phyloP scores from a whole-genome alignment of 1,140 invertebrate species.

The Trichomalopsis sarcophagae region DNA sequence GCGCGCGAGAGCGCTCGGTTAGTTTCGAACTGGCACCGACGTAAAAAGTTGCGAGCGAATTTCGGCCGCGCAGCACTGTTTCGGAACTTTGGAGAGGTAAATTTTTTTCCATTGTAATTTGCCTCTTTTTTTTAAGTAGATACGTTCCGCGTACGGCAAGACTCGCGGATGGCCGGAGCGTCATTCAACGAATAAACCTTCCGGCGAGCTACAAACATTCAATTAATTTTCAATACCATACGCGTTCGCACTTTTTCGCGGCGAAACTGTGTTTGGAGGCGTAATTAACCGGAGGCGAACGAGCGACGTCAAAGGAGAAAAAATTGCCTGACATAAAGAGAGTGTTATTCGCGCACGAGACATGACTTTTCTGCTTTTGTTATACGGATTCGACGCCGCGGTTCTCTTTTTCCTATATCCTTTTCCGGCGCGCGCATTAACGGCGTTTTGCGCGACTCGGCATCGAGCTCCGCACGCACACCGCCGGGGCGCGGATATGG shows the following conservation, averaged over 20 bases:
- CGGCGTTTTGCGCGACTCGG: background rate
- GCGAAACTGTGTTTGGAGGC: background rate
- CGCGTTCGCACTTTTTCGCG: background rate
- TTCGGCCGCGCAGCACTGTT: too few species aligned
- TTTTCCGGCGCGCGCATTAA: background rate
- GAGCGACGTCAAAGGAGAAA: background rate
- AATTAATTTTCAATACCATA: background rate
- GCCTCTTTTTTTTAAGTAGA: too few species aligned
- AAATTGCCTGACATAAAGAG: background rate
- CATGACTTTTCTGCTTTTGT: background rate
- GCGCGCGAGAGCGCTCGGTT: background rate
- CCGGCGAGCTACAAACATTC: too few species aligned
- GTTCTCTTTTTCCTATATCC: background rate
- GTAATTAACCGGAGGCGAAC: slow-evolving; percentile 2
- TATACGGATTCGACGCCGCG: background rate
- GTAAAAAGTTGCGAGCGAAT: background rate
- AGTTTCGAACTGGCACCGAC: slow-evolving; percentile 1
- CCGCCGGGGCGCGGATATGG: too few species aligned
- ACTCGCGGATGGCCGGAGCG: too few species aligned
- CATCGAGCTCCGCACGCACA: too few species aligned
- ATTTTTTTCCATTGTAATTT: too few species aligned
- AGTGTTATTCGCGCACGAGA: background rate
- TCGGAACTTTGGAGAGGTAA: too few species aligned
- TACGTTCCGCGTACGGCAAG: too few species aligned
- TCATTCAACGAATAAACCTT: background rate